phyloP scores from a whole-genome alignment of 1,140 invertebrate species.

The Microplitis demolitor region DNA sequence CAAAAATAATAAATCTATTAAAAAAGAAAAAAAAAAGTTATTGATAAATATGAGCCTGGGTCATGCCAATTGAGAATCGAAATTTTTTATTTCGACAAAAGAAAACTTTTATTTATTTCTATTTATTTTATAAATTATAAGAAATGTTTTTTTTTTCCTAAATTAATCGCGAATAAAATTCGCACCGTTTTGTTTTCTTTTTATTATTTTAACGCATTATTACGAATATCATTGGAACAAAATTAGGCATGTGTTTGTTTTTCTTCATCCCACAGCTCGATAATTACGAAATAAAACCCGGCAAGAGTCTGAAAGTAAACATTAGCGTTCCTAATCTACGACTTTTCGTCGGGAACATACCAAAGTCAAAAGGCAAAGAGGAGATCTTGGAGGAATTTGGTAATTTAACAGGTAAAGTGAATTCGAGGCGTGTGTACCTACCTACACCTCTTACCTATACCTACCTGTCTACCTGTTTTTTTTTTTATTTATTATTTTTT shows the following conservation, averaged over 20 bases:
- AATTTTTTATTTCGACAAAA: slow-evolving; percentile 38
- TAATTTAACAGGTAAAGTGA: slow-evolving; percentile 99
- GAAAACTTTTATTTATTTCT: slow-evolving; percentile 27
- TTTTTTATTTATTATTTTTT: slow-evolving; percentile 22
- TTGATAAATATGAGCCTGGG: neutral
- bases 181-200: slow-evolving; percentile 26
- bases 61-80: slow-evolving; percentile 13
- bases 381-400: slow-evolving; percentile 99
- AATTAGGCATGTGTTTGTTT: slow-evolving; percentile 71
- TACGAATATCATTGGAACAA: slow-evolving; percentile 53
- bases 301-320: slow-evolving; percentile 99
- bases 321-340: slow-evolving; percentile 99
- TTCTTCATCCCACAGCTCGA: slow-evolving; percentile 90
- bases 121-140: slow-evolving; percentile 37
- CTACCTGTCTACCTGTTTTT: slow-evolving; percentile 55
- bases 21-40: neutral
- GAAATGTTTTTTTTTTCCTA: slow-evolving; percentile 27
- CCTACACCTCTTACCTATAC: slow-evolving; percentile 59
- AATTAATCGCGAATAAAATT: slow-evolving; percentile 40
- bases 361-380: slow-evolving; percentile 99
- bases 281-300: slow-evolving; percentile 99
- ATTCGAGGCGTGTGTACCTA: slow-evolving; percentile 66
- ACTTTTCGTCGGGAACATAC: slow-evolving; percentile 99
- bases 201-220: slow-evolving; percentile 23
- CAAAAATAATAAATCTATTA: neutral